Evolutionary conservation across 2,113 vertebrate genomes (phyloP), one percentile per base, ranked within the genome.

Genomic region (Sceloporus tristichus): DNA sequence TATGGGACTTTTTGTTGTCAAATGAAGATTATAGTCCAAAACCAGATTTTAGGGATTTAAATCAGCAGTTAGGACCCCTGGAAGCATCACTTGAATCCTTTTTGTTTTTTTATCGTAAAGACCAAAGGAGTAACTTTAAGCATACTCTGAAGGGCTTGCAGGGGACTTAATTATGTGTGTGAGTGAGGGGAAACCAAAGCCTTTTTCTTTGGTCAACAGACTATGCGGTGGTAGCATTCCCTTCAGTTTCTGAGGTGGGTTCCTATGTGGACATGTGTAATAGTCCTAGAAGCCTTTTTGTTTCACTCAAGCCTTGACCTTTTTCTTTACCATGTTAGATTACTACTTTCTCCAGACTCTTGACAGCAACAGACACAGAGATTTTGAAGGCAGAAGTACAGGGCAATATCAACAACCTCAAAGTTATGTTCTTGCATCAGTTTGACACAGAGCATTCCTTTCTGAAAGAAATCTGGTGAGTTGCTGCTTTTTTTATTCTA

Each of bases 361-460:
- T 99, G 62, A 99, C 98, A 11, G 94, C 95, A 13, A 94, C 94
- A 0, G 98, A 99, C 3, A 85, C 95, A 29, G 94, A 93, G 0
- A 76, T 81, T 29, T 92, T 98, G 82, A 93, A 97, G 56, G 34
- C 34, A 34, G 34, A 34, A 34, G 85, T 97, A 10, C 84, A 84
- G 68, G 94, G 90, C 13, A n/a, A 23, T 87, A 91, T 90, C 0
- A 65, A 79, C 0, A 95, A 85, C 65, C 95, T 96, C 66, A 96
- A 95, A 34, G 90, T 99, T 80, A 95, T 98, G 40, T 98, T 94
- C 87, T 96, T 99, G 81, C 98, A 99, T 89, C 98, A 98, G 94
- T 99, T 99, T 94, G 98, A 99, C 95, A 99, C 98, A 0, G 98
- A 99, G 85, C 95, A 97, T 74, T 98, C 98, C 0, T 99, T 99